Evolutionary conservation across 2,113 vertebrate genomes (phyloP).

Genomic region (Mesembrinibis cayennensis): DNA sequence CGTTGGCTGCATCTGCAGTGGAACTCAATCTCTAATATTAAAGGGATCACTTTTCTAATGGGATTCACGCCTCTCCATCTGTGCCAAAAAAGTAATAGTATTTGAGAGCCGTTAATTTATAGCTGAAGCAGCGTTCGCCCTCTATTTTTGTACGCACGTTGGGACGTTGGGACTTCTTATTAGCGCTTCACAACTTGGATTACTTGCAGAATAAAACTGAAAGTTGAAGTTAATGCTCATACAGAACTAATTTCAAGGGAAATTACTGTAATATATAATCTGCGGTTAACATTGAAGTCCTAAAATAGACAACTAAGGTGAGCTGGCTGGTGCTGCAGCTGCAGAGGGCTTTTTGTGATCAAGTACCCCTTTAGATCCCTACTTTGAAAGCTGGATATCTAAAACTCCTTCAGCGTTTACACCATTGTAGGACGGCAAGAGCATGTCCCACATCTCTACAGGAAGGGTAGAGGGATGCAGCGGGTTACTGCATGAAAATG

Average conservation of each 20-base stretch:
- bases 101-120: background rate
- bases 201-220: background rate
- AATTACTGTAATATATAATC: too few relatives aligned
- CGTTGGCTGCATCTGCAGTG: background rate
- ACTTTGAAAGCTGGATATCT: background rate
- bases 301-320: background rate
- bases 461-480: background rate
- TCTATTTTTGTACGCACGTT: fast-evolving
- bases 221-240: background rate
- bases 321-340: background rate
- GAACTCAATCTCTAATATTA: background rate
- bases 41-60: background rate
- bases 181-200: background rate
- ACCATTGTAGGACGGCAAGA: fast-evolving
- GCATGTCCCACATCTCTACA: background rate
- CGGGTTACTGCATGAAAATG: background rate
- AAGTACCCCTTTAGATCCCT: background rate
- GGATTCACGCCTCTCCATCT: background rate
- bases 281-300: fast-evolving
- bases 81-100: background rate
- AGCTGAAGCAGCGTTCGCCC: background rate
- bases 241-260: background rate
- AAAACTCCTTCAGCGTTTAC: background rate
- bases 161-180: background rate
- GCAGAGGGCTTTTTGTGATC: background rate